Conservation (phyloP, 1,140 invertebrate genomes). For the Aphelinus certus region DNA sequence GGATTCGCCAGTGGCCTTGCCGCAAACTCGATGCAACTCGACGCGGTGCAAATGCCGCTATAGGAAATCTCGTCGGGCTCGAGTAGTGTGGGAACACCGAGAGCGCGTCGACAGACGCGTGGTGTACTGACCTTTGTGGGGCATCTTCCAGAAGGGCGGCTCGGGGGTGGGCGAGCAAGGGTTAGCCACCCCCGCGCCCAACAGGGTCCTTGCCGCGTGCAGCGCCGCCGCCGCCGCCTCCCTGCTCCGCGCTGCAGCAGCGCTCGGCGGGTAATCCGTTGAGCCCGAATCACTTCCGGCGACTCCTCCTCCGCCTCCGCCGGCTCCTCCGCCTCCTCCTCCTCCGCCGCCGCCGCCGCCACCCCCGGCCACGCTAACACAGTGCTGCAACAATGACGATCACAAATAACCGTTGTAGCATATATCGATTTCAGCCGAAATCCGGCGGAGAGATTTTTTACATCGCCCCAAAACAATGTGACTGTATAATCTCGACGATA, state of each 20-base stretch:
- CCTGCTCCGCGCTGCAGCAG: slow-evolving; percentile 63
- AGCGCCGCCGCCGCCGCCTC: slow-evolving; percentile 65
- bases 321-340: slow-evolving; percentile 48
- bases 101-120: too few relatives aligned
- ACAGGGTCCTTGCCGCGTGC: slow-evolving; percentile 68
- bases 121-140: slow-evolving; percentile 67
- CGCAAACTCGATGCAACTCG: too few relatives aligned
- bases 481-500: too few relatives aligned
- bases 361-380: slow-evolving; percentile 65
- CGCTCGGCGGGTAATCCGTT: slow-evolving; percentile 65
- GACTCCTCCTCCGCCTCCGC: slow-evolving; percentile 47
- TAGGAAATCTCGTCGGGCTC: too few relatives aligned
- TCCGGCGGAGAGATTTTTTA: too few relatives aligned
- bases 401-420: not conserved
- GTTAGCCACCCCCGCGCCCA: slow-evolving; percentile 67
- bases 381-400: slow-evolving; percentile 57
- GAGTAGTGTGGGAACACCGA: too few relatives aligned
- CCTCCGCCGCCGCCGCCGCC: slow-evolving; percentile 49
- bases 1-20: too few relatives aligned
- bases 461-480: too few relatives aligned
- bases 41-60: too few relatives aligned
- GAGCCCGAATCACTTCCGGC: slow-evolving; percentile 59
- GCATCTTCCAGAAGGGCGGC: slow-evolving; percentile 70
- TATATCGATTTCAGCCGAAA: too few relatives aligned
- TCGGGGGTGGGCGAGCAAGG: slow-evolving; percentile 69